Conservation (phyloP, 2,113 vertebrate genomes). For the Elaphurus davidianus region DNA sequence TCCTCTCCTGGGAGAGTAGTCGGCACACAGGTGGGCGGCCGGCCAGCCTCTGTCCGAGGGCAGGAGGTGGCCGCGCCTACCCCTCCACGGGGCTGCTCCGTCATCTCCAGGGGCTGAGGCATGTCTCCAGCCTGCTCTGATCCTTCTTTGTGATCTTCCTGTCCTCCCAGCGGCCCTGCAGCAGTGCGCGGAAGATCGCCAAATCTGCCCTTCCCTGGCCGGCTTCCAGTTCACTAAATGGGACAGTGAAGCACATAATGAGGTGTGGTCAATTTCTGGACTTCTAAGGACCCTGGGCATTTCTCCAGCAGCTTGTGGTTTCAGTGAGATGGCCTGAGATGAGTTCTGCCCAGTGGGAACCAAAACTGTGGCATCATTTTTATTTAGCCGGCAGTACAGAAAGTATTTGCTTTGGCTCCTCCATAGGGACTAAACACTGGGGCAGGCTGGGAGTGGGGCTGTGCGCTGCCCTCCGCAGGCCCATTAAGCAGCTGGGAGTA, state of each 20-base stretch:
- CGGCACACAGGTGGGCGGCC: not conserved
- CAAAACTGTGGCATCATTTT: constrained; percentile 33
- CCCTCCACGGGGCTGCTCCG: not conserved
- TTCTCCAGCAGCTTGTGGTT: not conserved
- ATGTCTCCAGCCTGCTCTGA: not conserved
- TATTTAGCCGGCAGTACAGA: constrained; percentile 39
- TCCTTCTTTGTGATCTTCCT: not conserved
- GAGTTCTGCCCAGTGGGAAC: constrained; percentile 47
- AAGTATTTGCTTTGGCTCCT: constrained; percentile 65
- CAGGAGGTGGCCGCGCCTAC: not conserved
- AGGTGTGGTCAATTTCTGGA: constrained; percentile 80
- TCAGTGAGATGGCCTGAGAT: not conserved
- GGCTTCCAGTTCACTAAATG: constrained; percentile 92
- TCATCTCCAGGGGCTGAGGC: not conserved
- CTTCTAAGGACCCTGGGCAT: not conserved
- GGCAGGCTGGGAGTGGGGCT: not conserved
- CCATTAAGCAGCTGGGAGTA: not conserved
- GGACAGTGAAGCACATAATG: constrained; percentile 83
- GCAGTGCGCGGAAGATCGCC: constrained; percentile 82
- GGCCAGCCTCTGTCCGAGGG: not conserved
- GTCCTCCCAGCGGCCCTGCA: constrained; percentile 81
- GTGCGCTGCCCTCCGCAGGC: not conserved
- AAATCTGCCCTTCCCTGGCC: constrained; percentile 91
- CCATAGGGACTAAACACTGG: not conserved
- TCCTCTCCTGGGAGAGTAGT: not conserved